Evolutionary conservation across 2,113 vertebrate genomes (phyloP).

Genomic region (Pavo muticus): DNA sequence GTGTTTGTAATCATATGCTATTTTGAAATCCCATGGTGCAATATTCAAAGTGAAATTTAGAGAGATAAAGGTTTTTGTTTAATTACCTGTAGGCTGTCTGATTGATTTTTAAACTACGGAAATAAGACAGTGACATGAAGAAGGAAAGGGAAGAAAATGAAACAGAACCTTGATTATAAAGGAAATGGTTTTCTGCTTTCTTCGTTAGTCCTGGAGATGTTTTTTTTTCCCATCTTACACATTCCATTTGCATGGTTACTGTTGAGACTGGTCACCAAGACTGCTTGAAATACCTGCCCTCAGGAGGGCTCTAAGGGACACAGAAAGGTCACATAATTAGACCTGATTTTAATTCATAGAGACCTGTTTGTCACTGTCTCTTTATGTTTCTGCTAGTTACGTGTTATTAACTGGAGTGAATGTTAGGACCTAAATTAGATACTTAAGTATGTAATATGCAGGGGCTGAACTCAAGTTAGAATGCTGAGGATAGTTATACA

Average conservation of each 20-base stretch:
- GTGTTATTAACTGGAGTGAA: conserved; percentile 85
- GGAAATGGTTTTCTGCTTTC: conserved; percentile 34
- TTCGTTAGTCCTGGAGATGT: conserved; percentile 11
- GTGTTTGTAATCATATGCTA: conserved; percentile 4
- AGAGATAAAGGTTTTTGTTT: conserved; percentile 33
- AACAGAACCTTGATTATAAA: conserved; percentile 50
- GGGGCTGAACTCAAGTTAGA: conserved; percentile 61
- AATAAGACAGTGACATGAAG: conserved; percentile 50
- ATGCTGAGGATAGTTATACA: conserved; percentile 64
- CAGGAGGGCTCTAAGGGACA: conserved; percentile 72
- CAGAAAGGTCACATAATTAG: conserved; percentile 85
- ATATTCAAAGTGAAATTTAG: conserved; percentile 32
- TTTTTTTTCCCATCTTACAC: conserved; percentile 36
- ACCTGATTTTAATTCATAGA: conserved; percentile 89
- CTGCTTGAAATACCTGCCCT: conserved; percentile 78
- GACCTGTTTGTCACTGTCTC: conserved; percentile 76
- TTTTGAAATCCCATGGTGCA: conserved; percentile 31
- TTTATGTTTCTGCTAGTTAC: conserved; percentile 80
- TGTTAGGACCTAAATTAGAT: conserved; percentile 78
- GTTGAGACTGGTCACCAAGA: conserved; percentile 81
- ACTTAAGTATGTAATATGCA: conserved; percentile 73
- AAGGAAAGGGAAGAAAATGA: conserved; percentile 47
- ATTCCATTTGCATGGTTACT: conserved; percentile 87
- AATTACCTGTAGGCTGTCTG: conserved; percentile 48
- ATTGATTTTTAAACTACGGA: conserved; percentile 40